phyloP scores from a whole-genome alignment of 2,797 vertebrate genomes.

The Parauchenoglanis punctatus region DNA sequence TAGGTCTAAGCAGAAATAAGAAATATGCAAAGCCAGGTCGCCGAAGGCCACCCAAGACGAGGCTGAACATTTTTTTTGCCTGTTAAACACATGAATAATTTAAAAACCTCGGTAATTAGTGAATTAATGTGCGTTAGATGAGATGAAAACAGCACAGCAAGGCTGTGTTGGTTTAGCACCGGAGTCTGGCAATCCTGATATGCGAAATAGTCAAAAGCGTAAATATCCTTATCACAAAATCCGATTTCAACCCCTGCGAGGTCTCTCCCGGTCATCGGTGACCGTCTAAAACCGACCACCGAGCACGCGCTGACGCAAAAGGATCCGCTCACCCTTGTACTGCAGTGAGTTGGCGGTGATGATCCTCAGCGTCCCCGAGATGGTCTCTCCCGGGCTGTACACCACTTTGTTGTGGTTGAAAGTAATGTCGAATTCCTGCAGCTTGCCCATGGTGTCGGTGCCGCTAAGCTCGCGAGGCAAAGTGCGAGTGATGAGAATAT shows the following conservation, averaged over 20 bases:
- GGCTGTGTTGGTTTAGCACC: not conserved
- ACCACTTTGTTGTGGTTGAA: slow-evolving; percentile 81
- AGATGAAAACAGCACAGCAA: not conserved
- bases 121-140: not conserved
- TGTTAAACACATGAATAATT: not conserved
- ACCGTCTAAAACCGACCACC: not conserved
- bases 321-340: slow-evolving; percentile 73
- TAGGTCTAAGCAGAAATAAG: not conserved
- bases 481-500: slow-evolving; percentile 5
- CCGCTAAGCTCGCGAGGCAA: slow-evolving; percentile 16
- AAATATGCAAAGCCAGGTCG: not conserved
- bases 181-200: not conserved
- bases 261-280: not conserved
- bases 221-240: not conserved
- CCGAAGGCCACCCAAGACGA: not conserved
- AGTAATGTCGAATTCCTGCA: slow-evolving; percentile 78
- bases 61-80: not conserved
- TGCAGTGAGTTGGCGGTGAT: slow-evolving; percentile 68
- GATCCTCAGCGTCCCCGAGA: slow-evolving; percentile 75
- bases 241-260: not conserved
- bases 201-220: too few relatives aligned
- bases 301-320: not conserved
- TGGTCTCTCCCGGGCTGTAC: slow-evolving; percentile 78
- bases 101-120: not conserved
- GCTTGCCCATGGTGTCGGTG: slow-evolving; percentile 73